phyloP scores from a whole-genome alignment of 2,888 invertebrate genomes.

The Rotaria socialis region DNA sequence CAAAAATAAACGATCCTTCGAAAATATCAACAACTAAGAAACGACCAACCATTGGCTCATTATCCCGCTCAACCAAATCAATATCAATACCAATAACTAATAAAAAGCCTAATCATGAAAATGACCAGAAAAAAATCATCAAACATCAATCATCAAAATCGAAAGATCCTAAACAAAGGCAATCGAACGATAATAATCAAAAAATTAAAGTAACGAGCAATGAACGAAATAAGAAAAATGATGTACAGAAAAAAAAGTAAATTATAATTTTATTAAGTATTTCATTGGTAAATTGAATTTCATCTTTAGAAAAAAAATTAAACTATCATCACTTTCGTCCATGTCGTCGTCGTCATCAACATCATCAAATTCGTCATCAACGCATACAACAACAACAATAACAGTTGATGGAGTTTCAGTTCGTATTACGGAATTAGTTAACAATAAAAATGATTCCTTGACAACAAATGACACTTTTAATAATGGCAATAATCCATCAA shows the following conservation, averaged over 20 bases:
- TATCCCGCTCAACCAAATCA: neutral
- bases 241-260: conserved; percentile 2
- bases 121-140: neutral
- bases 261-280: no score
- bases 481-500: conserved; percentile 6
- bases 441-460: neutral
- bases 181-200: neutral
- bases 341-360: conserved; percentile 12
- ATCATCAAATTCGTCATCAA: conserved; percentile 14
- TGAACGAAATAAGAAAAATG: neutral
- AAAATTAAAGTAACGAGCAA: neutral
- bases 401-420: conserved; percentile 1
- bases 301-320: neutral
- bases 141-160: neutral
- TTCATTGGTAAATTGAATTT: neutral
- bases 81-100: neutral
- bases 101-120: neutral
- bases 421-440: neutral
- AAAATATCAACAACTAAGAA: neutral
- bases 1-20: neutral
- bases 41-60: neutral
- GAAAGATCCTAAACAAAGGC: neutral
- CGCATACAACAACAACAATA: neutral
- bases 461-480: neutral
- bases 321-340: neutral